A percentile compares a stretch with the other conserved stretches of the same genome.
Conservation (phyloP, 2,797 vertebrate species). For the Cryptoprocta ferox region DNA sequence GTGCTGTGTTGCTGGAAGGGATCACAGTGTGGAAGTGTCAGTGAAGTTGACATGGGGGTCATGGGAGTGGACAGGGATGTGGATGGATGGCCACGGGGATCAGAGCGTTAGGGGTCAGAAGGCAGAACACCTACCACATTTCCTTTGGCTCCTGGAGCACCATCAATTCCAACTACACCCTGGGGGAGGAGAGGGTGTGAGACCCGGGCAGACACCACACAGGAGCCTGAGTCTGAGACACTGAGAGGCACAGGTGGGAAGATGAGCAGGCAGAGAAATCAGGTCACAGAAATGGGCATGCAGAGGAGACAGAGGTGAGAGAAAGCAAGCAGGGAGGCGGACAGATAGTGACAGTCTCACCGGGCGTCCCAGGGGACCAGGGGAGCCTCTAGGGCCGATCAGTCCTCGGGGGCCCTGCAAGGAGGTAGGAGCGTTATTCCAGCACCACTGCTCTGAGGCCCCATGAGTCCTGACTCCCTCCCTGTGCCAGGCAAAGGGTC, state of each 20-base stretch:
- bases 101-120: not conserved
- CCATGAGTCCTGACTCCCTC: not conserved
- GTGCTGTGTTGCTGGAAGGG: not conserved
- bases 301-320: not conserved
- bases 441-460: not conserved
- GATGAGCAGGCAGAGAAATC: rapidly evolving
- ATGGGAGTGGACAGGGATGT: not conserved
- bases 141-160: constrained; percentile 92
- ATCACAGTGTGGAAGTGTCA: not conserved
- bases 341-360: constrained; percentile 83
- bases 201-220: not conserved
- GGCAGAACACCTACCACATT: constrained; percentile 87
- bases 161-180: constrained; percentile 92
- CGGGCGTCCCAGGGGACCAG: constrained; percentile 90
- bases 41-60: not conserved
- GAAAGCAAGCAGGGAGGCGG: not conserved
- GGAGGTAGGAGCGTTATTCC: not conserved
- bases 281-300: not conserved
- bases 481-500: not conserved
- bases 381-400: constrained; percentile 90
- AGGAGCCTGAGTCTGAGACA: not conserved
- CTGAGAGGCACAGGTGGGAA: not conserved
- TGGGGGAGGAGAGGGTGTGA: constrained; percentile 72
- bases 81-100: rapidly evolving
- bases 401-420: constrained; percentile 92